These are phyloP conservation scores for Magallana ariakensis DNA, from an alignment of 1,140 invertebrate species.

Conservation along the genomic window DNA sequence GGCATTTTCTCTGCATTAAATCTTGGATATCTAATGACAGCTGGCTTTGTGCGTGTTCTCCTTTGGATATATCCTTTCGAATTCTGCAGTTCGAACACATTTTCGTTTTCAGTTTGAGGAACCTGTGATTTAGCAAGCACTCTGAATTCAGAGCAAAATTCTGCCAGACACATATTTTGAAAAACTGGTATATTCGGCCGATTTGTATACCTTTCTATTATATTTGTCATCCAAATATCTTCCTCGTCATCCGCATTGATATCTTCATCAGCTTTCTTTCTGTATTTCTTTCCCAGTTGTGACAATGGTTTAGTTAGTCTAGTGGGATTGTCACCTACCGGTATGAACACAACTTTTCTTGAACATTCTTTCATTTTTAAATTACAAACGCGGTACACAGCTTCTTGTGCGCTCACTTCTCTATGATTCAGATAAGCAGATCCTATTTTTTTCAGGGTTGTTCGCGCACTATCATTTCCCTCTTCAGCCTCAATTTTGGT, in stretches of 20 bases:
- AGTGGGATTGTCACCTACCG: neutral
- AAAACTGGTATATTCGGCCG: constrained; percentile 3
- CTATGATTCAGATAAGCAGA: constrained; percentile 45
- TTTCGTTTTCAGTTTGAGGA: constrained; percentile 32
- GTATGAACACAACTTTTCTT: no score
- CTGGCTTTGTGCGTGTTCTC: constrained; percentile 34
- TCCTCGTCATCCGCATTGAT: constrained; percentile 1
- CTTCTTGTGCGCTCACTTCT: no score
- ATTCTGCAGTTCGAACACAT: constrained; percentile 48
- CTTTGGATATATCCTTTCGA: constrained; percentile 50
- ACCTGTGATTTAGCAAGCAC: constrained; percentile 46
- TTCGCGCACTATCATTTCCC: constrained; percentile 48
- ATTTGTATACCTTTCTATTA: constrained; percentile 35
- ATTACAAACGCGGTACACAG: no score
- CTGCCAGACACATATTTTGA: constrained; percentile 51
- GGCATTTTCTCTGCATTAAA: constrained; percentile 42
- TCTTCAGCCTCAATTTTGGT: constrained; percentile 49
- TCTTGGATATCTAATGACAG: constrained; percentile 51
- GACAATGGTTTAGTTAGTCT: constrained; percentile 10
- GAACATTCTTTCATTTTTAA: no score
- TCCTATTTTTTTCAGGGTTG: no score
- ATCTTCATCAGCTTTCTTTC: neutral
- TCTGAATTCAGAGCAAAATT: constrained; percentile 53
- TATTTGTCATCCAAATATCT: constrained; percentile 39
- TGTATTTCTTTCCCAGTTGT: neutral